A percentile compares a stretch with the other conserved stretches of the same genome.
Conservation (phyloP, 2,797 vertebrate genomes). For the Thalassophryne amazonica region DNA sequence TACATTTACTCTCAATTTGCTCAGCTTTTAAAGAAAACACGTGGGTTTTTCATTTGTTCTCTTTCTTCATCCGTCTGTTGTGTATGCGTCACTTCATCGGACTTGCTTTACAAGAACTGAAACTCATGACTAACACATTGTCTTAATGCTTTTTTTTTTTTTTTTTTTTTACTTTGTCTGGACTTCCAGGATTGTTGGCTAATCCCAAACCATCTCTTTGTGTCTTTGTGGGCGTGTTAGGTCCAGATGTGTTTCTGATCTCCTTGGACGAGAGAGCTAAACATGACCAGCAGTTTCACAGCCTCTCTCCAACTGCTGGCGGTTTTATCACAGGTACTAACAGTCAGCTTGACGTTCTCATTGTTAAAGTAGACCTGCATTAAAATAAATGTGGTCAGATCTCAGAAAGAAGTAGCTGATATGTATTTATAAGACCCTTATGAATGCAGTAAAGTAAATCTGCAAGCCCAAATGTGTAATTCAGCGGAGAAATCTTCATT, state of each 20-base stretch:
- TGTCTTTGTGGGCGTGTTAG: slow-evolving; percentile 44
- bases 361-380: no score
- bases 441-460: no score
- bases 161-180: neutral
- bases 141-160: slow-evolving; percentile 14
- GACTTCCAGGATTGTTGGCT: neutral
- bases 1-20: neutral
- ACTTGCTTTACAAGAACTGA: slow-evolving; percentile 40
- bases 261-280: slow-evolving; percentile 95
- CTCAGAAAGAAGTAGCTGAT: no score
- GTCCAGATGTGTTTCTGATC: slow-evolving; percentile 93
- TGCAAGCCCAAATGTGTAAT: no score
- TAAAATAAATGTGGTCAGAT: no score
- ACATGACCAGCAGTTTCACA: slow-evolving; percentile 97
- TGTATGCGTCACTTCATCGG: neutral
- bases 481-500: no score
- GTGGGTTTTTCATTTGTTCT: neutral
- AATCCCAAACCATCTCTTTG: neutral
- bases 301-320: slow-evolving; percentile 86
- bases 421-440: no score
- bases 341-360: no score
- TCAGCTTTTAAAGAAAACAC: neutral
- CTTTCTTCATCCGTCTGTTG: neutral
- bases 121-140: slow-evolving; percentile 44
- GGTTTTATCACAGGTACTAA: slow-evolving; percentile 95